These are phyloP conservation scores for Mystacornis crossleyi DNA, from an alignment of 2,113 vertebrate genomes.

Conservation along the genomic window DNA sequence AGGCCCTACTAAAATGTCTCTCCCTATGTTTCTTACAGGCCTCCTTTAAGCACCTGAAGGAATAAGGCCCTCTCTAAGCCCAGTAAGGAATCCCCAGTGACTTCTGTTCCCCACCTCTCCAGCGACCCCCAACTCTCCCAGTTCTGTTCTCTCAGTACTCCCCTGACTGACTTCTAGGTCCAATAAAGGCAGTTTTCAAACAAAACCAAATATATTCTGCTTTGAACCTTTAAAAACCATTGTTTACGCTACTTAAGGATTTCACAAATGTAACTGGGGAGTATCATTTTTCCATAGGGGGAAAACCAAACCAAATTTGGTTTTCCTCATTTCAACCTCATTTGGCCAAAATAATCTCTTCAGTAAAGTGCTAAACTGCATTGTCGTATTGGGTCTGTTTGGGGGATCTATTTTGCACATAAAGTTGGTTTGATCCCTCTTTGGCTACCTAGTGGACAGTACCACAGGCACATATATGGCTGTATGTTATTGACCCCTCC, in stretches of 20 bases:
- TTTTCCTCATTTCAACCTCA: too few species aligned
- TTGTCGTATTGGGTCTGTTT: fast-evolving
- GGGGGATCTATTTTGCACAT: background rate
- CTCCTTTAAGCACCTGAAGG: background rate
- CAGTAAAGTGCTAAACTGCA: background rate
- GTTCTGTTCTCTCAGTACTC: background rate
- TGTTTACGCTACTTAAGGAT: background rate
- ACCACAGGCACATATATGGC: fast-evolving
- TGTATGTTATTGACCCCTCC: too few species aligned
- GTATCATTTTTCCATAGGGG: background rate
- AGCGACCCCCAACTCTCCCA: background rate
- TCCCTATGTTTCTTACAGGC: background rate
- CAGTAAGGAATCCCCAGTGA: background rate
- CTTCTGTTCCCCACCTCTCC: background rate
- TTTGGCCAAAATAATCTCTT: background rate
- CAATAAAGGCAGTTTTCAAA: background rate
- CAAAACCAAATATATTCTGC: background rate
- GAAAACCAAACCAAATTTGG: background rate
- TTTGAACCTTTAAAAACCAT: background rate
- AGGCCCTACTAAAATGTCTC: background rate
- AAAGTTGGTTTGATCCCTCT: background rate
- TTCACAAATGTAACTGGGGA: background rate
- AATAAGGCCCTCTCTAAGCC: background rate
- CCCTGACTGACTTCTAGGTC: background rate
- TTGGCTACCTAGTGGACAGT: background rate